These are phyloP conservation scores for Lytechinus pictus DNA, from an alignment of 35 echinoderm and acorn worm species.

Conservation along the genomic window DNA sequence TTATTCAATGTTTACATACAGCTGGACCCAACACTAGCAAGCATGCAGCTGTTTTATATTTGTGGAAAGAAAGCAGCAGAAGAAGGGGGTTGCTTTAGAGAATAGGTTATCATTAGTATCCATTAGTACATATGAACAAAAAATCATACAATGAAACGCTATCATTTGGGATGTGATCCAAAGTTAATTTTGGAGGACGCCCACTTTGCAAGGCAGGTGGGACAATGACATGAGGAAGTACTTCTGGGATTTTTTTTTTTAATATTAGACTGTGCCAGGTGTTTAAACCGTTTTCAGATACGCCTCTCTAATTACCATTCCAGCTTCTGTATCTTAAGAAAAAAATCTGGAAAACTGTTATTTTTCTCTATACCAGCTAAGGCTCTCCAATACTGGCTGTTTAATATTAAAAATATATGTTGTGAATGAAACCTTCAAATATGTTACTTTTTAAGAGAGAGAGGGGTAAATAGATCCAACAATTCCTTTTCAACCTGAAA, in stretches of 20 bases:
- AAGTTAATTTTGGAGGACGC: not conserved
- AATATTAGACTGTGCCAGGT: not conserved
- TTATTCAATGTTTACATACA: not conserved
- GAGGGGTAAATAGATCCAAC: too few relatives aligned
- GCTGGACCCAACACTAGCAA: not conserved
- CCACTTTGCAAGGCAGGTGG: not conserved
- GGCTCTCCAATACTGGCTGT: too few relatives aligned
- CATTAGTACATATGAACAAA: too few relatives aligned
- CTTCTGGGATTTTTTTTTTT: not conserved
- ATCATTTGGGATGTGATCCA: not conserved
- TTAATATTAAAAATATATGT: too few relatives aligned
- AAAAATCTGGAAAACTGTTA: not conserved
- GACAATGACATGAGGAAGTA: not conserved
- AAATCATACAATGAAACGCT: not conserved
- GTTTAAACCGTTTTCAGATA: not conserved
- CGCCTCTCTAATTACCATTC: not conserved
- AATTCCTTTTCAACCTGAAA: too few relatives aligned
- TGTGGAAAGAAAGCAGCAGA: not conserved
- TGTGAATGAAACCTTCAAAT: too few relatives aligned
- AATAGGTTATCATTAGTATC: too few relatives aligned
- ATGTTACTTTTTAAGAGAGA: too few relatives aligned
- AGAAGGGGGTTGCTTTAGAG: not conserved
- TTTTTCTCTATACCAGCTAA: not conserved
- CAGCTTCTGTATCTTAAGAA: not conserved
- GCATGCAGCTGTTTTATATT: not conserved